Evolutionary conservation across 2,888 invertebrate species (phyloP).

Genomic region (Pachydiplax longipennis): DNA sequence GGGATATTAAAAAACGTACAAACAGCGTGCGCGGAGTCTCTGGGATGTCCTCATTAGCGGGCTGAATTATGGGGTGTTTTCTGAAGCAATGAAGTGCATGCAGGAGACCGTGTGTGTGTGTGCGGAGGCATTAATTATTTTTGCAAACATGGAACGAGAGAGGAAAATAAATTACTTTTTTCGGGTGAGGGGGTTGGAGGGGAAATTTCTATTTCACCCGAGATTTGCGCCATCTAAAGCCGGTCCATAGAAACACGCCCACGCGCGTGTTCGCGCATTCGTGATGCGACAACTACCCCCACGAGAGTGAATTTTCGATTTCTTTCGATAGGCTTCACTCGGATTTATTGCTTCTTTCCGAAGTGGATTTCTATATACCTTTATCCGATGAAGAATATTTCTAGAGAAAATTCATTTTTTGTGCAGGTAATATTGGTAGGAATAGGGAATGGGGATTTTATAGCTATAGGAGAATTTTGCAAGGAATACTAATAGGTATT

Average conservation of each 20-base stretch:
- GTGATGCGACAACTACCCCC: background rate
- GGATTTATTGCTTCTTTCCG: no score
- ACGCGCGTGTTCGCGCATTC: background rate
- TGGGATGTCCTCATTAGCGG: slow-evolving; percentile 35
- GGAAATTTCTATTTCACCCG: background rate
- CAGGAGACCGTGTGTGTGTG: background rate
- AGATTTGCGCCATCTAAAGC: no score
- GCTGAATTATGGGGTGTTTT: slow-evolving; percentile 35
- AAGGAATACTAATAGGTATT: no score
- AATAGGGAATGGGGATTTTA: no score
- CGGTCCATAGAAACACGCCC: background rate
- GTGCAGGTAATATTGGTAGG: no score
- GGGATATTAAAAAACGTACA: background rate
- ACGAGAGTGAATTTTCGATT: no score
- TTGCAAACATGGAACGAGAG: slow-evolving; percentile 37
- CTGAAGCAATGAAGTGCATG: background rate
- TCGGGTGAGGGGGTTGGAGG: background rate
- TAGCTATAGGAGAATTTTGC: no score
- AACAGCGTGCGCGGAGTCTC: background rate
- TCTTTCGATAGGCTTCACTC: no score
- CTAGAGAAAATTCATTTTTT: no score
- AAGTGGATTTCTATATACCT: no score
- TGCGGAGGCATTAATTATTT: slow-evolving; percentile 33
- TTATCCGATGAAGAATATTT: no score
- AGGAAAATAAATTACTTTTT: slow-evolving; percentile 32